These are phyloP conservation scores for Nylanderia fulva DNA, from an alignment of 1,140 invertebrate species.

Conservation along the genomic window DNA sequence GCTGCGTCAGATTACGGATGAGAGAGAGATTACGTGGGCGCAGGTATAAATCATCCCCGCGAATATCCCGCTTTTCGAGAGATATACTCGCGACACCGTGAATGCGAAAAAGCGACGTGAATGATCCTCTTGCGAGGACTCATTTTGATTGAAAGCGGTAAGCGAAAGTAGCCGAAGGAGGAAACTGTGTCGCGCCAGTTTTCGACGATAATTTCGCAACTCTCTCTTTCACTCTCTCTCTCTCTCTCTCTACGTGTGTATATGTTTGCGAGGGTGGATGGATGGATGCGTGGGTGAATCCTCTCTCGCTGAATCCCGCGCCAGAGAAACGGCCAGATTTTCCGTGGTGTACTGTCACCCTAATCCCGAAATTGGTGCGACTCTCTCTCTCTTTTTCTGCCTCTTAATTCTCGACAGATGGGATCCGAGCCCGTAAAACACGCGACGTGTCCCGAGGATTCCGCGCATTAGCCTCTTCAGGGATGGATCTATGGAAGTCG, in stretches of 20 bases:
- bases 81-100: neutral
- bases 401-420: conserved; percentile 45
- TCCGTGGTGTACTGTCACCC: conserved; percentile 32
- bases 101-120: conserved; percentile 26
- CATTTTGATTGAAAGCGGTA: conserved; percentile 39
- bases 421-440: conserved; percentile 11
- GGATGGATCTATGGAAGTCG: too few relatives aligned
- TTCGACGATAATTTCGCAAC: conserved; percentile 42
- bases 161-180: neutral
- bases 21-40: too few relatives aligned
- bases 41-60: neutral
- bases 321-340: conserved; percentile 45
- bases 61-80: neutral
- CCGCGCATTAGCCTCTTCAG: neutral
- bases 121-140: neutral
- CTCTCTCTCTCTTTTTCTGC: neutral
- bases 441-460: conserved; percentile 33
- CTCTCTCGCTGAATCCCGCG: conserved; percentile 24
- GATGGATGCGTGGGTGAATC: too few relatives aligned
- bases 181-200: neutral
- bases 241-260: too few relatives aligned
- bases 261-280: too few relatives aligned
- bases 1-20: neutral
- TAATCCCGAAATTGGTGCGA: conserved; percentile 54
- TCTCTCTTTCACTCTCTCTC: too few relatives aligned